Base-by-base conservation (phyloP, 2,888 invertebrate species). In the Nezara viridula region DNA sequence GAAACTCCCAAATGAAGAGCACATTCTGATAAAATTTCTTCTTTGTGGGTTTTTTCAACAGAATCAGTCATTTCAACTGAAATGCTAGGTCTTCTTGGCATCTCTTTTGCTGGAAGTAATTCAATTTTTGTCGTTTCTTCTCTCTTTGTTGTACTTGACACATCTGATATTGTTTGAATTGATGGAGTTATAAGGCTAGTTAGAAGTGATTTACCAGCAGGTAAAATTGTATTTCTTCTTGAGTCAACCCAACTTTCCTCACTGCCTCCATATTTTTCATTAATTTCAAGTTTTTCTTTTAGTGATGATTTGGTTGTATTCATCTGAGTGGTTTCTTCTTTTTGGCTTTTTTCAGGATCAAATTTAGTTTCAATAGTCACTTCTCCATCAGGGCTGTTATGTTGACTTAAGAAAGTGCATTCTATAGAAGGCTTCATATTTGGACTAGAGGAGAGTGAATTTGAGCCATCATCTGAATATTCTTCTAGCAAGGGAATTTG, bases 1-100 rank as follows among this genome's bases (percentile, higher is more conserved):
- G 96, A 96, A 91, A 95, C 95, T 0, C 95, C 95, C 2, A 95
- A 94, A 92, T 95, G 95, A 52, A 95, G 92, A 14, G 95, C 90
- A 47, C 90, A 88, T 19, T 91, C 90, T 66, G 89, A 86, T 52
- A 90, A 85, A 10, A 88, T 90, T 52, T 90, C 89, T 40, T 91
- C 89, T 88, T 89, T 89, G 27, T 88, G 66, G 3, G 85, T 73
- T 60, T 77, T 89, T 52, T 91, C 91, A 21, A 88, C 37, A 19
- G 90, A 90, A 86, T 91, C 91, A 40, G 90, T 91, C 86, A 91
- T 91, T 88, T 92, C 92, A 0, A 92, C 89, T 10, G 92, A 92
- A 81, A 92, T 92, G 40, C 92, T 92, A 16, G 92, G 92, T 85
- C 91, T 90, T 21, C 91, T 87, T 5, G 91, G 91, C 66, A 90